Conservation (phyloP, 2,797 vertebrate genomes). For the Sebastes matsubarae region DNA sequence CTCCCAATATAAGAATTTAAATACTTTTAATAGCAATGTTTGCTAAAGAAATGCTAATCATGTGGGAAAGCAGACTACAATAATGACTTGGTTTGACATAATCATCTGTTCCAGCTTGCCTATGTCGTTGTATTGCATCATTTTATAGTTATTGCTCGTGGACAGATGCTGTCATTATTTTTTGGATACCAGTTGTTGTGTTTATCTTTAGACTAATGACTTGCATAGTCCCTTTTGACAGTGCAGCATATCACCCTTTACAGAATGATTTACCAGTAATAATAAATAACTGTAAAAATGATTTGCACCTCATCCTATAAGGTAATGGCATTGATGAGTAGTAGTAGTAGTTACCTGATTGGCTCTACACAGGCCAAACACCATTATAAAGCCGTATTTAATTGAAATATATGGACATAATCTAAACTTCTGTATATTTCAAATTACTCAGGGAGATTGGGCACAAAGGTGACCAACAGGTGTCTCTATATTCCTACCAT, state of each 20-base stretch:
- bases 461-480: not conserved
- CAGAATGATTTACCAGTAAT: too few relatives aligned
- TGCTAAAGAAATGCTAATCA: not conserved
- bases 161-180: not conserved
- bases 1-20: not conserved
- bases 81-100: not conserved
- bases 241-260: not conserved
- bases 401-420: not conserved
- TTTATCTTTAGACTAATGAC: not conserved
- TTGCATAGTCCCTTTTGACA: not conserved
- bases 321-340: not conserved
- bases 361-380: not conserved
- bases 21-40: not conserved
- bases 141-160: not conserved
- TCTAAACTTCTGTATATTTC: not conserved
- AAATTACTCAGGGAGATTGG: conserved; percentile 7
- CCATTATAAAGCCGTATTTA: not conserved
- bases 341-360: not conserved
- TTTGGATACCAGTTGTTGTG: not conserved
- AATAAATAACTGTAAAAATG: not conserved
- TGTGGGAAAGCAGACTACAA: not conserved
- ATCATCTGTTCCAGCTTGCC: not conserved
- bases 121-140: not conserved
- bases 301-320: not conserved
- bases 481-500: not conserved